Base-by-base conservation (phyloP, 2,888 invertebrate genomes). In the Cecidostiba fungosa region DNA sequence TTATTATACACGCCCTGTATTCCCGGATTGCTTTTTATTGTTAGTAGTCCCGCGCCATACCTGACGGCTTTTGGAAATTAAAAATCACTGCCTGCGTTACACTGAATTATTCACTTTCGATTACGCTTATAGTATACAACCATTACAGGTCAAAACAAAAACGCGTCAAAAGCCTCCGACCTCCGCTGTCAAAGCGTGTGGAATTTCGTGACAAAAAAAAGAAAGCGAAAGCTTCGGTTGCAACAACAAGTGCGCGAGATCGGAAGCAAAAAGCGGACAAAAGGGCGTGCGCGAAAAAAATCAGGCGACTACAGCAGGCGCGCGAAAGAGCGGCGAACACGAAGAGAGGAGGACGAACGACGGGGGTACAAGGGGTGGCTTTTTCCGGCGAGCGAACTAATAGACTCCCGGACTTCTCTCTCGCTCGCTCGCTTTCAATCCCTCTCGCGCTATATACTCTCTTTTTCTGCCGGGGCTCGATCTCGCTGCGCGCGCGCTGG, bases 361-460 rank as follows among this genome's bases (percentile, higher is more conserved):
- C 79, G 85, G 54, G 81, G 69, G 82, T 85, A 77, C 85, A 86
- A 87, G 92, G 90, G 91, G 90, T 89, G 89, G 90, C 89, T 92
- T 93, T 93, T 93, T 91, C 91, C 90, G 90, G 90, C 62, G 77
- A 89, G 89, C 90, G 90, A 92, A 91, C 92, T 93, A 93, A 93
- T 93, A 93, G 92, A 93, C 93, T 92, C 90, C 89, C 90, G 59
- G 79, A 74, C 69, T 78, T 77, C 87, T 84, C 78, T 73, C 78
- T 74, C 84, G 77, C 85, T 77, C 87, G 84, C 82, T 88, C 70
- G 85, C 82, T 88, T 88, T 81, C 82, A 36, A 85, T 87, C 84
- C 77, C 77, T 72, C 84, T 86, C 86, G 78, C 76, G 82, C 81
- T 88, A 77, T 88, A 77, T 86, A 59, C 54, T 59, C 85, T 84